Conservation (phyloP, 2,888 invertebrate species). For the Spisula subtruncata region DNA sequence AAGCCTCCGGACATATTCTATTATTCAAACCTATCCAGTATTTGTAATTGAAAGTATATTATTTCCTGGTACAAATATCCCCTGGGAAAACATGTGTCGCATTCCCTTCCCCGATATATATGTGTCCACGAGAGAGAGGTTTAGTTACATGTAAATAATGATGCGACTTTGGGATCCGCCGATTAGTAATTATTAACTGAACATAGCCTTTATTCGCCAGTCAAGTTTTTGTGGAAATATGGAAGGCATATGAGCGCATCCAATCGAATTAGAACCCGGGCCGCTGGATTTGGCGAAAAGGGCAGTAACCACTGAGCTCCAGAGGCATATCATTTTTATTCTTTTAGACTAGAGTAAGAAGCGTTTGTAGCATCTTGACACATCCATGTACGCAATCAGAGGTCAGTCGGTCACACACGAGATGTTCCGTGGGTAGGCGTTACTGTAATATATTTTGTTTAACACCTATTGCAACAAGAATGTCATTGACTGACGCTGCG, state of each 20-base stretch:
- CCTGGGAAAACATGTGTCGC: slow-evolving; percentile 4
- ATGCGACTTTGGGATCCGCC: neutral
- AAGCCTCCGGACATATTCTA: slow-evolving; percentile 32
- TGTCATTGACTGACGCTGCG: neutral
- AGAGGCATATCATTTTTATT: too few relatives aligned
- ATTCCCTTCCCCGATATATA: neutral
- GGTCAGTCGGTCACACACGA: too few relatives aligned
- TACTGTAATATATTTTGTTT: neutral
- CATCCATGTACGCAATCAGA: too few relatives aligned
- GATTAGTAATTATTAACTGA: too few relatives aligned
- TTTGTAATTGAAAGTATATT: slow-evolving; percentile 47
- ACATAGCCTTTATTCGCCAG: too few relatives aligned
- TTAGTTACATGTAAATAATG: slow-evolving; percentile 8
- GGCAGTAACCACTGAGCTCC: too few relatives aligned
- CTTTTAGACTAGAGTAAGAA: too few relatives aligned
- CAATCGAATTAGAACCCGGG: too few relatives aligned
- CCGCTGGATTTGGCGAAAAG: too few relatives aligned
- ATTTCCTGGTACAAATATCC: neutral
- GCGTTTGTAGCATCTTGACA: too few relatives aligned
- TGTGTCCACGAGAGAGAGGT: neutral
- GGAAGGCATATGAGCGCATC: too few relatives aligned
- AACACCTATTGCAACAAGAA: neutral
- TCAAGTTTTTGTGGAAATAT: too few relatives aligned
- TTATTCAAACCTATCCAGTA: slow-evolving; percentile 46
- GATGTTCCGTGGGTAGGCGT: neutral